Percentiles rank a stretch among this genome's conserved stretches.
These are phyloP conservation scores for Castor canadensis DNA, from an alignment of 2,113 vertebrate species.

Conservation along the genomic window DNA sequence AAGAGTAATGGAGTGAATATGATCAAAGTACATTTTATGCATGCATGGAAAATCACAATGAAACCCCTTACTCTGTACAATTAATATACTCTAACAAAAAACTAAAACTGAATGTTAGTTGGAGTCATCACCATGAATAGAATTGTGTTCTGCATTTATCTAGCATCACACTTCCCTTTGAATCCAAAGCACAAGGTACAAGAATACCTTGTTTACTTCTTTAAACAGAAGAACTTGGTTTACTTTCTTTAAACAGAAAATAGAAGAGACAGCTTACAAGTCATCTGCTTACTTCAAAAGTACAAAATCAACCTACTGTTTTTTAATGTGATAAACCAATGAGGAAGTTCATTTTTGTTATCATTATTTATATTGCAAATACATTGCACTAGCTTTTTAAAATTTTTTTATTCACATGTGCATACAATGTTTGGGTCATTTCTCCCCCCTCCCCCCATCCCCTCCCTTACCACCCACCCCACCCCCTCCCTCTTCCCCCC, in stretches of 20 bases:
- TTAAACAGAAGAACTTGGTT: slow-evolving; percentile 48
- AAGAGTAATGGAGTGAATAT: no score
- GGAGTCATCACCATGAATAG: background rate
- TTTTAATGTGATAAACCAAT: slow-evolving; percentile 35
- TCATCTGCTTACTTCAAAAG: slow-evolving; percentile 49
- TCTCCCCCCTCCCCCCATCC: no score
- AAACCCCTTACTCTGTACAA: background rate
- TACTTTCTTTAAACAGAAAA: slow-evolving; percentile 34
- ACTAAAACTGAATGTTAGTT: no score
- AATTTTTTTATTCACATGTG: no score
- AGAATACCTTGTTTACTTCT: no score
- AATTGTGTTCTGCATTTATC: background rate
- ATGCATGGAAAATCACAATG: background rate
- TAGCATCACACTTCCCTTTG: background rate
- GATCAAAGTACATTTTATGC: background rate
- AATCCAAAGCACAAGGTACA: background rate
- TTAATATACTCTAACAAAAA: no score
- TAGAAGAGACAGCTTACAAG: background rate
- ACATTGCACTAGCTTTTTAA: slow-evolving; percentile 57
- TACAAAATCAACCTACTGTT: slow-evolving; percentile 58
- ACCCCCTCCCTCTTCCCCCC: no score
- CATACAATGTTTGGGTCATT: no score
- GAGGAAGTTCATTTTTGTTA: slow-evolving; percentile 31
- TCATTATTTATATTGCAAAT: slow-evolving; percentile 42
- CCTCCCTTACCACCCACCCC: no score